These are phyloP conservation scores for Neoniphon sammara DNA, from an alignment of 2,797 vertebrate species.

Conservation along the genomic window DNA sequence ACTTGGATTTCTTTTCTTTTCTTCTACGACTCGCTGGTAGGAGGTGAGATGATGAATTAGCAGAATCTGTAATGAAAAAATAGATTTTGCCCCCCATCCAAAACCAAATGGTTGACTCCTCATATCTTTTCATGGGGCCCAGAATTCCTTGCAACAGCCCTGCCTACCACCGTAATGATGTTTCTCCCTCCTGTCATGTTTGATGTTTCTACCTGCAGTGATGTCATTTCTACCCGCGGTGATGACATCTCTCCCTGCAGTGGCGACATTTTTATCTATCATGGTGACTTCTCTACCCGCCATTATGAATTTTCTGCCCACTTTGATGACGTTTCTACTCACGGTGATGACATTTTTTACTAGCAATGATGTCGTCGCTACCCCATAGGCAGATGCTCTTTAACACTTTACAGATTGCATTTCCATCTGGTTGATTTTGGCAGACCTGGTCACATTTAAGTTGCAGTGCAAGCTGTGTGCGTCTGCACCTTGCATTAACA, in stretches of 20 bases:
- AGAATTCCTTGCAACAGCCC: no score
- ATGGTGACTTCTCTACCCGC: background rate
- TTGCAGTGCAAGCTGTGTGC: slow-evolving; percentile 15
- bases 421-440: background rate
- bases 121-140: no score
- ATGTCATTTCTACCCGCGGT: slow-evolving; percentile 5
- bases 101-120: no score
- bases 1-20: background rate
- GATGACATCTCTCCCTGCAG: background rate
- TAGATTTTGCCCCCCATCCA: no score
- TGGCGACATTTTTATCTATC: background rate
- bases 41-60: no score
- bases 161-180: background rate
- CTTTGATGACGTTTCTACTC: background rate
- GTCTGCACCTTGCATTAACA: background rate
- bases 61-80: no score
- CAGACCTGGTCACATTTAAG: slow-evolving; percentile 46
- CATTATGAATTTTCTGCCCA: background rate
- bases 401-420: slow-evolving; percentile 27
- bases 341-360: background rate
- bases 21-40: no score
- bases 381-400: slow-evolving; percentile 8
- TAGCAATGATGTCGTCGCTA: background rate
- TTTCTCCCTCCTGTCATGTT: background rate
- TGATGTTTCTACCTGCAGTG: no score